Percentiles rank a stretch among this genome's conserved stretches.
phyloP scores from a whole-genome alignment of 2,113 vertebrate species.

The Brevimyrus niger region DNA sequence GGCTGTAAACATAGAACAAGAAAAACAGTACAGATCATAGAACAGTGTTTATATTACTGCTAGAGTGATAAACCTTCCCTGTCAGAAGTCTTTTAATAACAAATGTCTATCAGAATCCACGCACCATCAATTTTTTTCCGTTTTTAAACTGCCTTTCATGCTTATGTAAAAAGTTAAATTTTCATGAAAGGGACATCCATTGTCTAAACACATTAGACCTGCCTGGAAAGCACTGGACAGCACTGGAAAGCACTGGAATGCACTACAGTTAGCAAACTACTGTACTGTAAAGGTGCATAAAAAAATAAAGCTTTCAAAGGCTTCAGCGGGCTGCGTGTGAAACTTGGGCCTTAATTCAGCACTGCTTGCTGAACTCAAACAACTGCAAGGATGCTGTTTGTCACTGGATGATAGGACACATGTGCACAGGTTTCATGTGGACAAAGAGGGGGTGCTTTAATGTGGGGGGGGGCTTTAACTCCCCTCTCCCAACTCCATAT shows the following conservation, averaged over 20 bases:
- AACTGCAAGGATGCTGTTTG: background rate
- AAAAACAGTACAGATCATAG: background rate
- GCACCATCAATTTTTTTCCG: background rate
- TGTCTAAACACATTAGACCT: background rate
- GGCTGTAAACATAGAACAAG: background rate
- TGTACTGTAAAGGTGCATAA: background rate
- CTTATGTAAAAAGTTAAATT: background rate
- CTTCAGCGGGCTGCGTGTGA: background rate
- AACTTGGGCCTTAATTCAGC: background rate
- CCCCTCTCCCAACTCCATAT: background rate
- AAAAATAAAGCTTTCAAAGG: background rate
- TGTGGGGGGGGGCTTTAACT: background rate
- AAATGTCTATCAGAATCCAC: background rate
- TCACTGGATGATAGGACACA: background rate
- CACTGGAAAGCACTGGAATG: background rate
- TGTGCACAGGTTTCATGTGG: background rate
- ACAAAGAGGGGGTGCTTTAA: background rate
- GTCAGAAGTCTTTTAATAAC: slow-evolving; percentile 1
- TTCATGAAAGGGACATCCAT: background rate
- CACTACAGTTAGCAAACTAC: background rate
- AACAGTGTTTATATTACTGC: background rate
- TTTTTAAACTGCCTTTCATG: background rate
- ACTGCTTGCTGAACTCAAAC: background rate
- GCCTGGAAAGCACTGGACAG: background rate
- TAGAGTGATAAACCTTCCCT: background rate